Conservation (phyloP, 2,113 vertebrate genomes). For the Euleptes europaea region DNA sequence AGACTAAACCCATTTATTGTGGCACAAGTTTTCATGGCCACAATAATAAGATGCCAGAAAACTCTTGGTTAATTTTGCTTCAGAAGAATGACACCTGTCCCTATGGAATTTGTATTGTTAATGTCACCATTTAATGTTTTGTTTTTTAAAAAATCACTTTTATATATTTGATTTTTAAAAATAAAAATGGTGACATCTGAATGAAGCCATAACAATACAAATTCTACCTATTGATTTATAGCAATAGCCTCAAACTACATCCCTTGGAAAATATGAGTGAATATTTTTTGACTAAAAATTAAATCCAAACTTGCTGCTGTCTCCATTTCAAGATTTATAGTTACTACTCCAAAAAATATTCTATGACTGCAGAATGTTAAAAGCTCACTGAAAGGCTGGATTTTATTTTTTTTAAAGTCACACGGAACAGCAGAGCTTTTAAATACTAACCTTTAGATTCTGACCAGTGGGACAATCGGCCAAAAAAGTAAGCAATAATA, state of each 20-base stretch:
- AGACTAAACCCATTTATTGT: background rate
- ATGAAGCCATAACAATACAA: too few species aligned
- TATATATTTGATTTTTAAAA: background rate
- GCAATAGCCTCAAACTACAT: background rate
- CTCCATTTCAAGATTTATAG: background rate
- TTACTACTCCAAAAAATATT: constrained; percentile 16
- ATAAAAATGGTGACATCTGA: background rate
- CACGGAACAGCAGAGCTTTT: constrained; percentile 33
- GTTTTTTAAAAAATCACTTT: too few species aligned
- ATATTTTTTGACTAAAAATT: constrained; percentile 14
- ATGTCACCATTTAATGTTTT: background rate
- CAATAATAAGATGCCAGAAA: background rate
- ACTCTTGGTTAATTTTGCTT: background rate
- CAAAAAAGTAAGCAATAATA: constrained; percentile 58
- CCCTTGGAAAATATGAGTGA: constrained; percentile 20
- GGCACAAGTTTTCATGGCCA: background rate
- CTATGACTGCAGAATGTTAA: constrained; percentile 5
- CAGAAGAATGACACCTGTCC: background rate
- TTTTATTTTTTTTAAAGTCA: constrained; percentile 25
- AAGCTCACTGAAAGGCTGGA: constrained; percentile 36
- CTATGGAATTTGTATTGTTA: background rate
- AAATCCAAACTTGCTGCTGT: background rate
- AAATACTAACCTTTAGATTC: constrained; percentile 38
- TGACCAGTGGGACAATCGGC: constrained; percentile 29
- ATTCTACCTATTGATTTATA: background rate